Evolutionary conservation across 2,888 invertebrate species (phyloP), one percentile per base, ranked within the genome.

Genomic region (Cosmia trapezina): DNA sequence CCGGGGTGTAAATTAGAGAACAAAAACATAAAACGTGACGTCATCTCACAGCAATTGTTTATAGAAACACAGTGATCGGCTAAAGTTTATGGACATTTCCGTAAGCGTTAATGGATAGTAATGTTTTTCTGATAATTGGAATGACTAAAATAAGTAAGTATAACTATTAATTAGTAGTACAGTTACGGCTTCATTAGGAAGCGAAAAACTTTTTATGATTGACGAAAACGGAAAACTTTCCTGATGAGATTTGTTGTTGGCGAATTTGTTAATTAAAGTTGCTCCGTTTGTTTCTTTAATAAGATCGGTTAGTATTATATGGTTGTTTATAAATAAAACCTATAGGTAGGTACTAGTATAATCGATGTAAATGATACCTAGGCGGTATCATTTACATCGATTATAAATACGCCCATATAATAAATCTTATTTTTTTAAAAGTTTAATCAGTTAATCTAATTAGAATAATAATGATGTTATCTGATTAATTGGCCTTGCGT

Each of bases 61-160:
- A 73, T 82, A 70, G 73, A 76, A 7, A 75, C 56, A 65, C 80
- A 87, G 89, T 86, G 85, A 84, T 83, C 67, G 86, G 69, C 49
- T 80, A 81, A 87, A 89, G 81, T 87, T 90, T 78, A 85, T 85
- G 81, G 74, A 88, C 81, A 82, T 83, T 85, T 83, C 71, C 63
- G 56, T 76, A 73, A 73, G 78, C 83, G 87, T 93, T 90, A 85
- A 93, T 93, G 94, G 93, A 92, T 91, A 71, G 77, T 80, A 88
- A 90, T 92, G 91, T 86, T 87, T 89, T 86, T 88, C 87, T 92
- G 92, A 92, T 89, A 90, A 91, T 93, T 94, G 95, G 94, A 94
- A 95, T 95, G 95, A 91, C 90, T 91, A 84, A 92, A 90, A 90
- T 91, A 93, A 94, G 95, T 95, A 91, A 94, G 95, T 94, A 80